A percentile compares a stretch with the other conserved stretches of the same genome.
These are phyloP conservation scores for Catagonus wagneri DNA, from an alignment of 2,113 vertebrate species.

Conservation along the genomic window DNA sequence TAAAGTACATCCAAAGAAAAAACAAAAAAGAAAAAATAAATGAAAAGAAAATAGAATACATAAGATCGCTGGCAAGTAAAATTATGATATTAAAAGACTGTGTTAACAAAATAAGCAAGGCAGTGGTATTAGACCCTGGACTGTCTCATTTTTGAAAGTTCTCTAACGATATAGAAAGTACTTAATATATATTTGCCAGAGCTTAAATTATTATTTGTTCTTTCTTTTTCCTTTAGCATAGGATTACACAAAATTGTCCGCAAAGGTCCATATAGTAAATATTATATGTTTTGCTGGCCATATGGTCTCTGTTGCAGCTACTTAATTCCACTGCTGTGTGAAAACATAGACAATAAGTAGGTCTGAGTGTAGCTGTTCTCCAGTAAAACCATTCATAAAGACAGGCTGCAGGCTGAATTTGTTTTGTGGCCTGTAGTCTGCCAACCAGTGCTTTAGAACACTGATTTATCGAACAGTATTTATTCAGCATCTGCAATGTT, in stretches of 20 bases:
- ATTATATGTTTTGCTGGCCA: neutral
- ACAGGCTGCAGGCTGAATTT: neutral
- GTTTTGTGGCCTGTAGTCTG: neutral
- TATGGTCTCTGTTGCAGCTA: neutral
- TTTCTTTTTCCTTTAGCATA: slow-evolving; percentile 72
- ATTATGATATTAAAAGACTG: neutral
- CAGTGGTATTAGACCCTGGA: neutral
- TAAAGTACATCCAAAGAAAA: neutral
- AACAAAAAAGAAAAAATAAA: neutral
- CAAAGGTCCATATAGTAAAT: neutral
- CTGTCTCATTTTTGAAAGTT: neutral
- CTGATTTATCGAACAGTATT: neutral
- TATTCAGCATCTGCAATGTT: neutral
- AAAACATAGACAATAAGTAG: neutral
- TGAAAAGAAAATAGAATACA: neutral
- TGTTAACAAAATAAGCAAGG: neutral
- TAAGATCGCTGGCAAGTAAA: neutral
- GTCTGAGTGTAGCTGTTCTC: neutral
- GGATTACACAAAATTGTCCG: neutral
- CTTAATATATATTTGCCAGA: neutral
- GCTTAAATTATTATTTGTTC: slow-evolving; percentile 47
- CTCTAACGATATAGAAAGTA: neutral
- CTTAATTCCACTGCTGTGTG: neutral
- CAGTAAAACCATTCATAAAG: neutral
- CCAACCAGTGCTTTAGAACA: neutral